Evolutionary conservation across 2,888 invertebrate genomes (phyloP).

Genomic region (Lobophora halterata): DNA sequence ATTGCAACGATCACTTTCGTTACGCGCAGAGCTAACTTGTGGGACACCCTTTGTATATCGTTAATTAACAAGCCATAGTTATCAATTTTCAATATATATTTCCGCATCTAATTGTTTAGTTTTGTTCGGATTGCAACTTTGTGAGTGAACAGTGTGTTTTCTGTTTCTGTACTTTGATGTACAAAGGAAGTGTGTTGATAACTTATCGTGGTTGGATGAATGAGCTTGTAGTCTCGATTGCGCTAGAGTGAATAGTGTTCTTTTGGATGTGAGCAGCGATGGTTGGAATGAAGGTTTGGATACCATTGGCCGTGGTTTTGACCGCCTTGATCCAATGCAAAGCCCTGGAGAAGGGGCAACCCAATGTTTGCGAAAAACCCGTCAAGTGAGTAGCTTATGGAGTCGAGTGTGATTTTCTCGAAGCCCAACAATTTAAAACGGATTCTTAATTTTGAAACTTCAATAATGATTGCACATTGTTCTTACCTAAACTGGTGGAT

Average conservation of each 20-base stretch:
- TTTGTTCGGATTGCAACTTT: conserved; percentile 1
- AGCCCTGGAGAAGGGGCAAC: background rate
- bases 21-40: conserved; percentile 13
- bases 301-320: conserved; percentile 3
- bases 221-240: conserved; percentile 11
- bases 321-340: background rate
- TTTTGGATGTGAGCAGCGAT: conserved; percentile 2
- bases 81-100: conserved; percentile 11
- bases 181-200: conserved; percentile 14
- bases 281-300: conserved; percentile 2
- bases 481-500: too few relatives aligned
- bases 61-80: too few relatives aligned
- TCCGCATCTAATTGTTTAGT: conserved; percentile 6
- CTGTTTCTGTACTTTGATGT: conserved; percentile 2
- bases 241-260: conserved; percentile 5
- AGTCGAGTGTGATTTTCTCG: too few relatives aligned
- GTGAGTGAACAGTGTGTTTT: conserved; percentile 1
- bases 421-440: too few relatives aligned
- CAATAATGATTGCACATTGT: too few relatives aligned
- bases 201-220: conserved; percentile 11
- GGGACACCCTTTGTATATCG: too few relatives aligned
- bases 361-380: too few relatives aligned
- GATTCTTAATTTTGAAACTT: too few relatives aligned
- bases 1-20: background rate
- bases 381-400: too few relatives aligned